Evolutionary conservation across 2,113 vertebrate genomes (phyloP).

Genomic region (Chrysemys picta): DNA sequence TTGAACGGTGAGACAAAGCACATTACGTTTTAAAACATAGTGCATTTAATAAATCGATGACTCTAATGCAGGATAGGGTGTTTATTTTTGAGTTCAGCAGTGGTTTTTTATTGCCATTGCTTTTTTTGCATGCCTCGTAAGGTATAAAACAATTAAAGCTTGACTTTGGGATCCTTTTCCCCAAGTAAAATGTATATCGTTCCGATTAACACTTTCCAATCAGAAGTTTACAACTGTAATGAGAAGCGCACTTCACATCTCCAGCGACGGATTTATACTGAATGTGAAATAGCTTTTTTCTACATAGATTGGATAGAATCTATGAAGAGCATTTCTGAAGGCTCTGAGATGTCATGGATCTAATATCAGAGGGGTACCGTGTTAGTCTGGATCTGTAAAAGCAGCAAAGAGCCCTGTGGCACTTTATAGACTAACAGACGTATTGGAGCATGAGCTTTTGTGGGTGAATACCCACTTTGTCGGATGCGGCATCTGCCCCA

Average conservation of each 20-base stretch:
- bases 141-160: constrained; percentile 33
- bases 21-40: constrained; percentile 63
- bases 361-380: too few species aligned
- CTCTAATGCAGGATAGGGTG: background rate
- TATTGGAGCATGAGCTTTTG: too few species aligned
- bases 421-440: too few species aligned
- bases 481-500: background rate
- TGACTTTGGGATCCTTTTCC: constrained; percentile 4
- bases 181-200: constrained; percentile 28
- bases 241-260: constrained; percentile 19
- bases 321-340: background rate
- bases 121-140: background rate
- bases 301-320: background rate
- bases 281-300: constrained; percentile 35
- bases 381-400: too few species aligned
- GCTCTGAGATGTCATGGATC: background rate
- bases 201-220: constrained; percentile 31
- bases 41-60: fast-evolving
- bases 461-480: too few species aligned
- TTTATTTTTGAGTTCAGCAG: constrained; percentile 27
- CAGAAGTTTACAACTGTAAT: constrained; percentile 66
- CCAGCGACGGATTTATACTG: constrained; percentile 41
- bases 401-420: too few species aligned
- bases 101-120: background rate
- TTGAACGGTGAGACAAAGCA: constrained; percentile 39